Conservation (phyloP, 1,140 invertebrate species). For the Drosophila guanche region DNA sequence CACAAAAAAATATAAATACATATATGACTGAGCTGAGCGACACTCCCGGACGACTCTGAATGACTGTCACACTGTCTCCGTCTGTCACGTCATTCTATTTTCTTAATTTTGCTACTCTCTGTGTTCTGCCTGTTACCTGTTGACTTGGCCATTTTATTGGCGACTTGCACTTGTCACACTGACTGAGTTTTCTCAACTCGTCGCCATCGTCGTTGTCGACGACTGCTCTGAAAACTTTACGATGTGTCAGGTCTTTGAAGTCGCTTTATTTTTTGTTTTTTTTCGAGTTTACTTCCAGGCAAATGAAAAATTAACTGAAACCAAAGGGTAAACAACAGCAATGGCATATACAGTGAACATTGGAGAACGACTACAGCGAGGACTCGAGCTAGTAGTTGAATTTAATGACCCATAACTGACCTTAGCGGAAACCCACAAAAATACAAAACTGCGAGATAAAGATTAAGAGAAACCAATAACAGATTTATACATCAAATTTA, state of each 20-base stretch:
- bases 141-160: constrained; percentile 46
- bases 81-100: constrained; percentile 2
- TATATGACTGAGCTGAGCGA: constrained; percentile 43
- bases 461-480: constrained; percentile 19
- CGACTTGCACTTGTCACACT: constrained; percentile 39
- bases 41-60: constrained; percentile 7
- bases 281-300: background rate
- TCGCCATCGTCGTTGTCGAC: background rate
- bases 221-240: constrained; percentile 21
- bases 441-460: constrained; percentile 3
- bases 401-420: constrained; percentile 31
- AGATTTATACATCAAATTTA: constrained; percentile 17
- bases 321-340: background rate
- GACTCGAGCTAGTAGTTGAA: background rate
- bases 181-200: constrained; percentile 46
- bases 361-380: background rate
- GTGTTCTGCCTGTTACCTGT: constrained; percentile 47
- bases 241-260: constrained; percentile 28
- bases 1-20: background rate
- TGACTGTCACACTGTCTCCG: constrained; percentile 34
- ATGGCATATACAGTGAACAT: background rate
- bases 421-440: constrained; percentile 27
- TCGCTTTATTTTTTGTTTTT: background rate
- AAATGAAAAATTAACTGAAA: constrained; percentile 2
- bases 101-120: constrained; percentile 14